Evolutionary conservation across 1,140 invertebrate species (phyloP), one percentile per base, ranked within the genome.

Genomic region (Leptoteleia sp.): DNA sequence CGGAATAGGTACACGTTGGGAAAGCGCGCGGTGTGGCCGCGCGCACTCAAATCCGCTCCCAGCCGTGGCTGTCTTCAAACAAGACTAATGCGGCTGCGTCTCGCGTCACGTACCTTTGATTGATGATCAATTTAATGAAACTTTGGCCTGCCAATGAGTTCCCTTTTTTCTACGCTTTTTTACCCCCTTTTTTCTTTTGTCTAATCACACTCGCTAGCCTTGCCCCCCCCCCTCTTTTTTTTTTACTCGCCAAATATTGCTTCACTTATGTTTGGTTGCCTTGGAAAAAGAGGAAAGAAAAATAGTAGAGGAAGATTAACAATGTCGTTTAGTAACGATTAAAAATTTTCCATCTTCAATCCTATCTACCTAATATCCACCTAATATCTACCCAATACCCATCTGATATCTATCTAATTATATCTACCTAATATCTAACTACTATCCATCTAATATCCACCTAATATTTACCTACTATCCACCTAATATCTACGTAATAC

Each of bases 51-150:
- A 27, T 70, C 25, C 15, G 40, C 42, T 59, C 35, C 22, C 43
- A 54, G 35, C 40, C 43, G 43, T 50, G 43, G 65, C 43, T 19
- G 65, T 70, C 68, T 62, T 52, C 35, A 47, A 54, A 48, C 12
- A 47, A 71, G 67, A 52, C 54, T 61, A 57, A 71, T 57, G 67
- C 67, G 37, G 38, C 42, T 29, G 37, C 55, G 29, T 12, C 42
- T 54, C 15, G 40, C 43, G 37, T 71, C 45, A 71, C 67, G 67
- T 61, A 8, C 11, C 12, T 61, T 52, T 71, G 65, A 70, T 70
- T 70, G 50, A 70, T 70, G 65, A 59, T 37, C 43, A 59, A 70
- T 47, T 50, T 70, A 70, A 70, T 59, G 65, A 42, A 70, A 59
- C 43, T 50, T 19, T 33, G 54, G 38, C 61, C 47, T 65, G 52